These are phyloP conservation scores for Sericinus montela DNA, from an alignment of 2,888 invertebrate species.

Conservation along the genomic window DNA sequence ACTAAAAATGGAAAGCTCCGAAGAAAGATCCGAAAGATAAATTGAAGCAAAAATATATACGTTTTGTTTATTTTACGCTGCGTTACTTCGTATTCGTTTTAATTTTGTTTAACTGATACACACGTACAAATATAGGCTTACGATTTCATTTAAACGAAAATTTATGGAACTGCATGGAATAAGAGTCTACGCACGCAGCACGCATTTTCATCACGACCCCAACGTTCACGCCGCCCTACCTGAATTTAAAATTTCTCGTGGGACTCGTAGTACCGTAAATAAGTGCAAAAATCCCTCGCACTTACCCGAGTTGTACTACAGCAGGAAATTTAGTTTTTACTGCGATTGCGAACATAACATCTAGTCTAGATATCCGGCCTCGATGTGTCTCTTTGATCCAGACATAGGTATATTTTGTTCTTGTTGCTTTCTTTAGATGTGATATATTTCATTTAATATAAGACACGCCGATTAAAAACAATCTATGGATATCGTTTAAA, in stretches of 20 bases:
- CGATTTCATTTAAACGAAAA: constrained; percentile 26
- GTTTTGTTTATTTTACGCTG: too few relatives aligned
- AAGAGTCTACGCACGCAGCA: constrained; percentile 26
- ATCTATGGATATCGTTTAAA: constrained; percentile 32
- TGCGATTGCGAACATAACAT: constrained; percentile 25
- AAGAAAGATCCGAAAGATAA: too few relatives aligned
- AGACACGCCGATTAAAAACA: constrained; percentile 25
- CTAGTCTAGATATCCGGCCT: constrained; percentile 29
- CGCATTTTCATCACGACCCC: constrained; percentile 47
- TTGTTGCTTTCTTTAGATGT: constrained; percentile 29
- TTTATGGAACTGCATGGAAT: constrained; percentile 42
- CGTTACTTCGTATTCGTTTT: neutral
- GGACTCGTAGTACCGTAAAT: constrained; percentile 56
- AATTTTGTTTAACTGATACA: neutral
- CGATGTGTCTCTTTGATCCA: constrained; percentile 25
- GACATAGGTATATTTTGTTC: constrained; percentile 23
- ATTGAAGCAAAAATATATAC: too few relatives aligned
- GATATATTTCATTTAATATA: constrained; percentile 26
- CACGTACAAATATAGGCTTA: neutral
- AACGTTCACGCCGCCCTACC: constrained; percentile 47
- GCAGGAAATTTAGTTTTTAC: constrained; percentile 36
- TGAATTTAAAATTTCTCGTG: constrained; percentile 62
- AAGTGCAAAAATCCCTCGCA: constrained; percentile 51
- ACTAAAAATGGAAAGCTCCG: too few relatives aligned
- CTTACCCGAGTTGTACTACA: constrained; percentile 25